Base-by-base conservation (phyloP, 2,113 vertebrate species). In the Pseudorectes ferrugineus region DNA sequence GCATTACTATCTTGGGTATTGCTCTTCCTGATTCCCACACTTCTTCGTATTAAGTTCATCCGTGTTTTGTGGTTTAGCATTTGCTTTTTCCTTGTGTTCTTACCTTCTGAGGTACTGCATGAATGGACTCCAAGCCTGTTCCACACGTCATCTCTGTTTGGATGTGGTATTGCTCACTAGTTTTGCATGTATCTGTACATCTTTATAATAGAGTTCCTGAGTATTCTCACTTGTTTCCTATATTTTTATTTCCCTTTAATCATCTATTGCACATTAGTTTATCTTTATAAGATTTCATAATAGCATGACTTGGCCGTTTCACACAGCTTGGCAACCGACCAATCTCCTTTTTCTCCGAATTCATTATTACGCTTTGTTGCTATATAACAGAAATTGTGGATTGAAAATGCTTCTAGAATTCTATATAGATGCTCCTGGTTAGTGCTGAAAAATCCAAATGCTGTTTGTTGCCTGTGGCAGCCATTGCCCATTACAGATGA, bases 381-480 rank as follows among this genome's bases (percentile, higher is more conserved):
- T 10, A 18, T 35, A 24, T 70, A 48, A 72, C 2, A 19, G 33
- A 88, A 40, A 8, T 8, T 23, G 36, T 74, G 55, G 42, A n/a
- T 63, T 71, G 54, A 93, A 88, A 92, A 76, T 4, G 7, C 51
- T 62, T 79, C 40, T 66, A 24, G 38, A 87, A 82, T 79, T 82
- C 57, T 51, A 7, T 36, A 6, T 43, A 51, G 24, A 21, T 76
- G 19, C 18, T 83, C 25, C n/a, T 5, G 4, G 31, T 62, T 89
- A 91, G 31, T 90, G 33, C 46, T 78, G 65, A 87, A 81, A 92
- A 87, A 68, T 74, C 57, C 52, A 74, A 71, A 63, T 86, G 35
- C 51, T 88, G 6, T 62, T 83, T 85, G 78, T 68, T 88, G 70
- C 54, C 46, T 66, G 54, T 85, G 71, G 81, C 46, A 74, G 81